Base-by-base conservation (phyloP, 2,797 vertebrate species). In the Micropoecilia bifurca region DNA sequence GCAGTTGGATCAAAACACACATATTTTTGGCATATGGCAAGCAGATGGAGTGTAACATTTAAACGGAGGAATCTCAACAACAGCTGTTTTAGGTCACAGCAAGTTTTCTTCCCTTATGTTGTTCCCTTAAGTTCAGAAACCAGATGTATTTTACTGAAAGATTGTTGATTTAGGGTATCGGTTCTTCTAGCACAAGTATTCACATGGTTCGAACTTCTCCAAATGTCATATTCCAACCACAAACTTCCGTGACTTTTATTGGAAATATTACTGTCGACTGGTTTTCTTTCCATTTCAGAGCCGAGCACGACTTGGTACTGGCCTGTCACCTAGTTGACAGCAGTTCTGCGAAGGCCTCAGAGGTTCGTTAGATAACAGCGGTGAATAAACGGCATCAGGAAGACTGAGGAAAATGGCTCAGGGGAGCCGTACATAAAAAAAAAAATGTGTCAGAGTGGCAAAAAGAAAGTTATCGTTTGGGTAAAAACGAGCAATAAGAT, bases 1-100 rank as follows among this genome's bases (percentile, higher is more conserved):
- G 28, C 59, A 46, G 77, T 12, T 73, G 53, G 30, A 61, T 72
- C 50, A 72, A 57, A 6, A 18, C 71, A 1, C 6, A 41, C 36
- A 68, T 68, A 68, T 41, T 68, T 68, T 68, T 25, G 33, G 28
- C 33, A 66, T 66, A 22, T 66, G 61, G 33, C 61, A 66, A 66
- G 39, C 61, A 63, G 61, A 63, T 68, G 63, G 63, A 68, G 36
- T 12, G 36, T 22, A 36, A 22, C 6, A 66, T 66, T 8, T 66
- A 66, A 66, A 66, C 33, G 28, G n/a, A 46, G 3, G 25, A 57
- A 20, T 12, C 12, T 74, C 20, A 57, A 57, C 25, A 12, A 18
- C 30, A 41, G 12, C 25, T 57, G 50, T 41, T 75, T 75, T 75
- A 33, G 8, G 50, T 33, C 10, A 20, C 16, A 10, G 12, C 71